Evolutionary conservation across 2,113 vertebrate species (phyloP).

Genomic region (zebrafish (Danio rerio)): GRCz12tu NC_133193.1:13189001-13189500

Average conservation of each 20-base stretch:
- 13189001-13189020: not conserved
- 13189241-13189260: conserved; percentile 56
- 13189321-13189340: conserved; percentile 72
- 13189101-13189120: conserved; percentile 46
- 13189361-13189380: conserved; percentile 64
- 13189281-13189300: conserved; percentile 79
- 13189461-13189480: conserved; percentile 22
- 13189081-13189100: conserved; percentile 34
- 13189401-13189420: conserved; percentile 61
- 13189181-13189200: conserved; percentile 75
- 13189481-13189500: conserved; percentile 28
- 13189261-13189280: conserved; percentile 62
- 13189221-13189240: conserved; percentile 77
- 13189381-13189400: conserved; percentile 57
- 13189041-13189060: not conserved
- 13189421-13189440: conserved; percentile 55
- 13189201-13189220: conserved; percentile 76
- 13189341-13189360: conserved; percentile 68
- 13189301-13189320: conserved; percentile 84
- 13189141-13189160: conserved; percentile 51
- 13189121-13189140: conserved; percentile 49
- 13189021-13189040: not conserved
- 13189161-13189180: conserved; percentile 75
- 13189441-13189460: conserved; percentile 23
- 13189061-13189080: conserved; percentile 42